Evolutionary conservation across 2,888 invertebrate species (phyloP).

Genomic region (Atrina japonica): DNA sequence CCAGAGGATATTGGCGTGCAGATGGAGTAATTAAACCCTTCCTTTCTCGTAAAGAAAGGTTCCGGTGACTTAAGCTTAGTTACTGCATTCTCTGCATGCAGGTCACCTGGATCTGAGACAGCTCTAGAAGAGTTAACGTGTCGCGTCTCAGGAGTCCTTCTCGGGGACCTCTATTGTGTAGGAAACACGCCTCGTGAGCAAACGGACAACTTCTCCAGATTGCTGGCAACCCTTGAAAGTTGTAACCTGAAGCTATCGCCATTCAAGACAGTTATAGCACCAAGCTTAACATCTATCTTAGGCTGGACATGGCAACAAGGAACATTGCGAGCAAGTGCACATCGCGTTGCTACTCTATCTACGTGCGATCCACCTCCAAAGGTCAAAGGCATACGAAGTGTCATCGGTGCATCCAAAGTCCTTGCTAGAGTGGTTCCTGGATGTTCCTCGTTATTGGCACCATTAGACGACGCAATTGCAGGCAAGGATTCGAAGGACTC

Average conservation of each 20-base stretch:
- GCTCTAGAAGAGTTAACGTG: slow-evolving; percentile 51
- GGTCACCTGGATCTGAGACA: slow-evolving; percentile 55
- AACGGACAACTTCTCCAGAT: slow-evolving; percentile 25
- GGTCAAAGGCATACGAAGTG: slow-evolving; percentile 1
- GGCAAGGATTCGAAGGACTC: not conserved
- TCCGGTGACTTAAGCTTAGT: slow-evolving; percentile 52
- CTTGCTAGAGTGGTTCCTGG: not conserved
- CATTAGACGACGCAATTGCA: not conserved
- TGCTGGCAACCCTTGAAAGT: slow-evolving; percentile 36
- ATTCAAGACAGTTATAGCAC: slow-evolving; percentile 44
- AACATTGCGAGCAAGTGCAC: slow-evolving; percentile 37
- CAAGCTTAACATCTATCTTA: slow-evolving; percentile 33
- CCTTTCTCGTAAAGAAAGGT: slow-evolving; percentile 56
- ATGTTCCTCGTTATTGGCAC: slow-evolving; percentile 12
- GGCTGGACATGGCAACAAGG: slow-evolving; percentile 52
- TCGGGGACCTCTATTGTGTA: slow-evolving; percentile 49
- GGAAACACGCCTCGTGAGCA: slow-evolving; percentile 33
- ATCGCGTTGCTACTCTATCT: slow-evolving; percentile 2
- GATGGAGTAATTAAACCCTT: slow-evolving; percentile 61
- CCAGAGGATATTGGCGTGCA: slow-evolving; percentile 45
- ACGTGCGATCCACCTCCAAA: not conserved
- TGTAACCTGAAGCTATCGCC: slow-evolving; percentile 39
- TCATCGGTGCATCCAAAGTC: not conserved
- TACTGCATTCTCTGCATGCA: slow-evolving; percentile 55
- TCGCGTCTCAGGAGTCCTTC: slow-evolving; percentile 41